A percentile compares a stretch with the other conserved stretches of the same genome.
These are phyloP conservation scores for Trochalopteron elliotii DNA, from an alignment of 2,113 vertebrate genomes.

Conservation along the genomic window DNA sequence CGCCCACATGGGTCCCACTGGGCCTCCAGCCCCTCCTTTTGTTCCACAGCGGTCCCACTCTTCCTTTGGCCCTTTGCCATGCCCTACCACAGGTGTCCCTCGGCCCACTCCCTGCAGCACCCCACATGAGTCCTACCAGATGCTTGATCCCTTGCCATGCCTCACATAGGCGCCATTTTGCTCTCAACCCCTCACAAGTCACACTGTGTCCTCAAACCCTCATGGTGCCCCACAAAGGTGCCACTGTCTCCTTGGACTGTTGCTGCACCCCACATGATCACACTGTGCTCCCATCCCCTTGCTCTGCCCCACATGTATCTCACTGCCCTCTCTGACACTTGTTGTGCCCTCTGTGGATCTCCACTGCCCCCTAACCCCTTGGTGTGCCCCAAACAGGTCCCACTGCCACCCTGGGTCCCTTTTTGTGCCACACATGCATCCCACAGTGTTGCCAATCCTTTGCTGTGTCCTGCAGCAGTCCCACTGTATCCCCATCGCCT, in stretches of 20 bases:
- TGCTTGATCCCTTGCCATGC: background rate
- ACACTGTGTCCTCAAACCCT: background rate
- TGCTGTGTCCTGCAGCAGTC: background rate
- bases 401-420: background rate
- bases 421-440: background rate
- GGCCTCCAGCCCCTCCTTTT: background rate
- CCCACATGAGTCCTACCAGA: background rate
- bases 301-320: rapidly evolving
- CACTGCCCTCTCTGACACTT: background rate
- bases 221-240: background rate
- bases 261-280: background rate
- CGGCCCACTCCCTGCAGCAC: background rate
- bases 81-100: background rate
- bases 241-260: background rate
- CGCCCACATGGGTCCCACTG: rapidly evolving
- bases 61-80: background rate
- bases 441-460: background rate
- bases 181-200: background rate
- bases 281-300: background rate
- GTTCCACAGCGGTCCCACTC: background rate
- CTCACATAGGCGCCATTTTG: background rate
- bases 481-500: background rate
- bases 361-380: too few relatives aligned
- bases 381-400: background rate
- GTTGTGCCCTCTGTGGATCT: background rate